phyloP scores from a whole-genome alignment of 2,888 invertebrate species.

The Hyposoter didymator region DNA sequence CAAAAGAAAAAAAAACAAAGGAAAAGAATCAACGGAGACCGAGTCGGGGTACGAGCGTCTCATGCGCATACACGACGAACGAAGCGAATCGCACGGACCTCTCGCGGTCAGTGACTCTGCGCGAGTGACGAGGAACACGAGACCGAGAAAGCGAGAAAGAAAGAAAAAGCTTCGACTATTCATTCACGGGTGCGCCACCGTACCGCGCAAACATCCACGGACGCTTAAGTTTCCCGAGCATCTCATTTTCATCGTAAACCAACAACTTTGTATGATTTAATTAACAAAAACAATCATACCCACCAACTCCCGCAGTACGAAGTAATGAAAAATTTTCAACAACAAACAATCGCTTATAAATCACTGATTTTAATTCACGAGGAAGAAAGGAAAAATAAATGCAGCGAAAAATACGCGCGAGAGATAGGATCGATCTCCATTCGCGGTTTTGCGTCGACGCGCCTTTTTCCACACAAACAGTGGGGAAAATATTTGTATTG shows the following conservation, averaged over 20 bases:
- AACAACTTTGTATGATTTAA: neutral
- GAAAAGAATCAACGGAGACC: slow-evolving; percentile 40
- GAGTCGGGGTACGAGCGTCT: slow-evolving; percentile 41
- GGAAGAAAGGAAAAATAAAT: neutral
- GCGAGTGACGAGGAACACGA: slow-evolving; percentile 29
- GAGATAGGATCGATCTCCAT: slow-evolving; percentile 63
- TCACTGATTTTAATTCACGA: neutral
- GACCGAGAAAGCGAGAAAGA: slow-evolving; percentile 72
- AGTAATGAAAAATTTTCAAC: neutral
- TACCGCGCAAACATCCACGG: slow-evolving; percentile 70
- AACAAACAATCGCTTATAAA: neutral
- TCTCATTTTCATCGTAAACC: slow-evolving; percentile 51
- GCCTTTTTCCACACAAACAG: slow-evolving; percentile 28
- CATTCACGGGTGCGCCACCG: slow-evolving; percentile 80
- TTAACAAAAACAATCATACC: neutral
- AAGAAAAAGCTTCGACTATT: slow-evolving; percentile 75
- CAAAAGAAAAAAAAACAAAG: slow-evolving; percentile 40
- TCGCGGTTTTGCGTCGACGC: slow-evolving; percentile 63
- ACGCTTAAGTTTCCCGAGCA: slow-evolving; percentile 31
- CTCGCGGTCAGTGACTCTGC: slow-evolving; percentile 84
- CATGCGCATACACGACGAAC: slow-evolving; percentile 68
- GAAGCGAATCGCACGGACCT: slow-evolving; percentile 75
- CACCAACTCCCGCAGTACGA: neutral
- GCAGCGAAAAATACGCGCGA: slow-evolving; percentile 54
- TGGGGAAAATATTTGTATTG: slow-evolving; percentile 18